Evolutionary conservation across 2,888 invertebrate species (phyloP).

Genomic region (Leptopilina syphax): DNA sequence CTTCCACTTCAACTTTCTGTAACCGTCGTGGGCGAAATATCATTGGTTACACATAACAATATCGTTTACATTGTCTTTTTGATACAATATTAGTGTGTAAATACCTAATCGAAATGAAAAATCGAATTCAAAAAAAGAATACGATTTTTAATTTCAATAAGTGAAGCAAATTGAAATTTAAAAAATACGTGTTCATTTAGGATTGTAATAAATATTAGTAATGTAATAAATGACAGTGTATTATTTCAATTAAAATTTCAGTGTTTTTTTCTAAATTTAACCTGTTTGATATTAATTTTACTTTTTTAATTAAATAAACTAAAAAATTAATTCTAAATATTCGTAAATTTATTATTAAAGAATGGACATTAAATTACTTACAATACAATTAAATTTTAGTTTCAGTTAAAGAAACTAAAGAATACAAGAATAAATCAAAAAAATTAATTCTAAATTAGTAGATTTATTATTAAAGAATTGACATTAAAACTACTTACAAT

Average conservation of each 20-base stretch:
- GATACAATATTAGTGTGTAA: constrained; percentile 32
- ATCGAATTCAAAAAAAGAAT: background rate
- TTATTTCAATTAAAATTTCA: constrained; percentile 30
- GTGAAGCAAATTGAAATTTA: constrained; percentile 8
- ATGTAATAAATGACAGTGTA: constrained; percentile 36
- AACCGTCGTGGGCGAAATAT: background rate
- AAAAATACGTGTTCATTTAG: constrained; percentile 68
- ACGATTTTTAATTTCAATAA: constrained; percentile 23
- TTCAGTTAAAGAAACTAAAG: too few species aligned
- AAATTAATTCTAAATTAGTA: too few species aligned
- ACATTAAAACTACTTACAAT: too few species aligned
- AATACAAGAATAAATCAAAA: too few species aligned
- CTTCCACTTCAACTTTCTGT: constrained; percentile 22
- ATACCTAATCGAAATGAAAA: constrained; percentile 9
- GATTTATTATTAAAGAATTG: too few species aligned
- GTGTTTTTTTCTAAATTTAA: background rate
- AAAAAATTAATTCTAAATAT: too few species aligned
- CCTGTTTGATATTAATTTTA: too few species aligned
- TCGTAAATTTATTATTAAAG: too few species aligned
- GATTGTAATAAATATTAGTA: constrained; percentile 60
- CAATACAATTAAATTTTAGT: too few species aligned
- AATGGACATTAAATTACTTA: too few species aligned
- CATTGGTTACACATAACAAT: constrained; percentile 10
- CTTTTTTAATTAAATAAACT: too few species aligned
- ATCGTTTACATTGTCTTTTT: constrained; percentile 27